phyloP scores from a whole-genome alignment of 2,797 vertebrate genomes.

The Sebastes matsubarae region DNA sequence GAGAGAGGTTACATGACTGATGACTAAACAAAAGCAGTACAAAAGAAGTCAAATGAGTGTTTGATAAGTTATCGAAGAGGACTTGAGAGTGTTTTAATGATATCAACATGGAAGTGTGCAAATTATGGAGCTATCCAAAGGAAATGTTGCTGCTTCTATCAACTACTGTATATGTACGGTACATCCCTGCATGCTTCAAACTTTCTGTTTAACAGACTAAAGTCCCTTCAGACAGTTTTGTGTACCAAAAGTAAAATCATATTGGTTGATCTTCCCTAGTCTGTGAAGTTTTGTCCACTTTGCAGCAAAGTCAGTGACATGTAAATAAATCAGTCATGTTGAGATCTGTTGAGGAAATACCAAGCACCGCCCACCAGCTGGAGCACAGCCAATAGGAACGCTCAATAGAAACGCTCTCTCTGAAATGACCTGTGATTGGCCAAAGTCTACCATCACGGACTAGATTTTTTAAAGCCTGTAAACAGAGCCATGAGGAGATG shows the following conservation, averaged over 20 bases:
- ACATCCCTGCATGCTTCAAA: background rate
- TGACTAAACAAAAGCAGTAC: conserved; percentile 61
- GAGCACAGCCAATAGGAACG: too few species aligned
- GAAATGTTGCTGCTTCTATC: background rate
- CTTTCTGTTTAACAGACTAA: background rate
- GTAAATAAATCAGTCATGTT: background rate
- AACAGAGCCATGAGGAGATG: too few species aligned
- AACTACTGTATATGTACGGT: background rate
- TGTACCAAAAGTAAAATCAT: background rate
- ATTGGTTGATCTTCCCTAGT: background rate
- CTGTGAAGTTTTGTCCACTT: background rate
- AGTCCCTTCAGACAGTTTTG: background rate
- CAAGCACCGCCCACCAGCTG: too few species aligned
- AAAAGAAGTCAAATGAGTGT: conserved; percentile 45
- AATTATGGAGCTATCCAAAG: background rate
- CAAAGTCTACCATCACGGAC: too few species aligned
- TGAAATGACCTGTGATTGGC: too few species aligned
- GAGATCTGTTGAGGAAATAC: too few species aligned
- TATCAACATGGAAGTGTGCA: background rate
- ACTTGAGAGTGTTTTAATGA: background rate
- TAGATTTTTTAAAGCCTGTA: too few species aligned
- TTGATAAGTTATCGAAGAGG: conserved; percentile 17
- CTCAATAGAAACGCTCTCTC: too few species aligned
- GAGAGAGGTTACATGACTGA: conserved; percentile 62
- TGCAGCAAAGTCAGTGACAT: background rate